Conservation (phyloP, 2,797 vertebrate species). For the Pseudotriccus pelzelni region DNA sequence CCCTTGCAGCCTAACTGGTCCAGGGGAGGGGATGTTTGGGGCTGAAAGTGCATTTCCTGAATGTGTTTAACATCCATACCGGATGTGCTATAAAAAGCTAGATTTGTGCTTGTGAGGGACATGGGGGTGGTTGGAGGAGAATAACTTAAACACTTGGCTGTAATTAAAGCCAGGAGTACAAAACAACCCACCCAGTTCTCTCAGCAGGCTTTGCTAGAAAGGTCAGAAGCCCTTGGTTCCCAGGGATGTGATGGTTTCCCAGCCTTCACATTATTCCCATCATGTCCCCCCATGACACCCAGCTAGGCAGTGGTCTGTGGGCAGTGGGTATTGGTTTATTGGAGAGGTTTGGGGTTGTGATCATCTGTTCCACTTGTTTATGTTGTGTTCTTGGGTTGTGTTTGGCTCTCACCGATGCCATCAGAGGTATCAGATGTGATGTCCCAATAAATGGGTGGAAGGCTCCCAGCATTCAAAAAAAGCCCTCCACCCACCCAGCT, state of each 20-base stretch:
- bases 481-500: neutral
- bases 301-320: neutral
- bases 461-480: neutral
- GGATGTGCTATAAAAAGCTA: constrained; percentile 74
- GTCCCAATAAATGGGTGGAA: neutral
- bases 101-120: constrained; percentile 50
- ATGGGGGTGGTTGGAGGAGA: constrained; percentile 41
- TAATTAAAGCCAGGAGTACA: constrained; percentile 68
- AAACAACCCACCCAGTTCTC: constrained; percentile 19
- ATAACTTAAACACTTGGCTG: constrained; percentile 59
- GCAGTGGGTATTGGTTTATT: neutral
- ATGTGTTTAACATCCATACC: constrained; percentile 67
- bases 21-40: constrained; percentile 63
- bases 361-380: neutral
- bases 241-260: neutral
- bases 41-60: constrained; percentile 76
- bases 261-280: neutral
- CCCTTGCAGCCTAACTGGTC: constrained; percentile 35
- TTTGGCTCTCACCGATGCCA: neutral
- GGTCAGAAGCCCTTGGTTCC: constrained; percentile 37
- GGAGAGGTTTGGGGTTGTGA: neutral
- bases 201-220: constrained; percentile 29
- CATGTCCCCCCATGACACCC: neutral
- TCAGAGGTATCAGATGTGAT: neutral
- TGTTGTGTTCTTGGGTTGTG: neutral